phyloP scores from a whole-genome alignment of 2,797 vertebrate genomes.

The Myotis myotis region DNA sequence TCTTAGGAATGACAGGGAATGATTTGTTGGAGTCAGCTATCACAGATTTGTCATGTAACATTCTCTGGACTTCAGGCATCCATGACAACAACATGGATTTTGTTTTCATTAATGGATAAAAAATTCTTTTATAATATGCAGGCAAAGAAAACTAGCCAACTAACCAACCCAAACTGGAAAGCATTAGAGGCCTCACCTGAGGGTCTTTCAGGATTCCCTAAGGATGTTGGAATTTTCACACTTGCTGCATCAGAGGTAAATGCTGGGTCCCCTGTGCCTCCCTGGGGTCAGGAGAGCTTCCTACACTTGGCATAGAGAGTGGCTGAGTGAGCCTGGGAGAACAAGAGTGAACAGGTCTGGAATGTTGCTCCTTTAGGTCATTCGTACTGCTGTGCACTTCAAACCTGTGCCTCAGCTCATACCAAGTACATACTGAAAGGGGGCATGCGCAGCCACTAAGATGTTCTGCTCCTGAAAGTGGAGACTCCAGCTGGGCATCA shows the following conservation, averaged over 20 bases:
- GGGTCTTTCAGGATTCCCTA: not conserved
- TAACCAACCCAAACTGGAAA: not conserved
- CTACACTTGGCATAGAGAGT: not conserved
- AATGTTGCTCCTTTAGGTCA: not conserved
- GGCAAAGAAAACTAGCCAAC: not conserved
- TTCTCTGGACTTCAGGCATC: not conserved
- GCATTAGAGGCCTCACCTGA: not conserved
- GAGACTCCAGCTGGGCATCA: not conserved
- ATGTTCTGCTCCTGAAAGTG: not conserved
- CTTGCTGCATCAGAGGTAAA: not conserved
- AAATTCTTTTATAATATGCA: not conserved
- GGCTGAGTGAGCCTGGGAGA: not conserved
- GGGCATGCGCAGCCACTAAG: not conserved
- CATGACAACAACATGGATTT: not conserved
- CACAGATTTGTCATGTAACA: not conserved
- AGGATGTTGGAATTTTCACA: not conserved
- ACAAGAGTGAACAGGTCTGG: not conserved
- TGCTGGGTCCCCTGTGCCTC: accelerated
- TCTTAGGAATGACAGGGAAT: not conserved
- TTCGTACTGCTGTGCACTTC: accelerated
- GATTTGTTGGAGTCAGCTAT: not conserved
- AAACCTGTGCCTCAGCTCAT: not conserved
- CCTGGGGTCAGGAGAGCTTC: not conserved
- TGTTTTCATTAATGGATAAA: not conserved
- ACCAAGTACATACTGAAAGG: not conserved